Base-by-base conservation (phyloP, 2,888 invertebrate species). In the Diaprepes abbreviatus region DNA sequence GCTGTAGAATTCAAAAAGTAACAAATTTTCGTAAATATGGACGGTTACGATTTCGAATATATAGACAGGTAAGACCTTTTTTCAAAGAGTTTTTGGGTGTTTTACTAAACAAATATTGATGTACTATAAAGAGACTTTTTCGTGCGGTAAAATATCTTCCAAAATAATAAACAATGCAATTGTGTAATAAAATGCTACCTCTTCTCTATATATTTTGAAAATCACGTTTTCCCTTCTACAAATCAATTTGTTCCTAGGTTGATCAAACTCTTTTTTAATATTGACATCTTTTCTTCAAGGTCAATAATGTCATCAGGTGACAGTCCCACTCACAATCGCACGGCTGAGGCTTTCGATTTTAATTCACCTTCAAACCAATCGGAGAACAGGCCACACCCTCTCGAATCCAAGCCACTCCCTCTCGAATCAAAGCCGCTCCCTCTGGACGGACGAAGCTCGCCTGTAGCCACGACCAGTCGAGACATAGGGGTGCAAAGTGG, bases 291-390 rank as follows among this genome's bases (percentile, higher is more conserved):
- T 58, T 50, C n/a, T 75, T 77, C 16, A 68, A 78, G 78, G 71
- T 77, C 77, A n/a, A 78, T 77, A 58, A 80, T 80, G 80, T 79
- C 80, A 14, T 57, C 58, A 4, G 80, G 79, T 9, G 79, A 80
- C 60, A 79, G 78, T 31, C 78, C 79, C 7, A 73, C 75, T 36
- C 76, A 78, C 66, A 74, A 74, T 43, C 59, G 68, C 5, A 67
- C 71, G 5, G 76, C 78, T 58, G 78, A 80, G 45, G 69, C 76
- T 5, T 78, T 79, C 70, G 77, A 79, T 38, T 79, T 75, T 59
- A 73, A 71, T 14, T 6, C 67, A 12, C 5, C 12, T 10, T 2
- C 35, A 0, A 38, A 35, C 28, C 62, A 38, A 28, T 21, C 40
- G 3, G 63, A 63, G 12, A 14, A n/a, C 6, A 40, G 9, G 10